Evolutionary conservation across 1,140 invertebrate species (phyloP).

Genomic region (Diorhabda elongata): DNA sequence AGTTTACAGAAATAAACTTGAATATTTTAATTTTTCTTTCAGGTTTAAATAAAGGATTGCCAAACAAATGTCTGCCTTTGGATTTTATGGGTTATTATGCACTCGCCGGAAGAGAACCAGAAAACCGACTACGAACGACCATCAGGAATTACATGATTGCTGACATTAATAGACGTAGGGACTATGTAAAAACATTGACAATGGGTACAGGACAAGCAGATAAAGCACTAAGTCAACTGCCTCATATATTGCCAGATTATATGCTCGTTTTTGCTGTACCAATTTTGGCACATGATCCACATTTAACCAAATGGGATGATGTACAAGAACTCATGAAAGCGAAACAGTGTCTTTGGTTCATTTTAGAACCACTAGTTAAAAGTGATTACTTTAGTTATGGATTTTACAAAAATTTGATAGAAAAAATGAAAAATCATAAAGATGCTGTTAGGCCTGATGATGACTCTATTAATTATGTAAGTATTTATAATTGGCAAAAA

Average conservation of each 20-base stretch:
- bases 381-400: slow-evolving; percentile 92
- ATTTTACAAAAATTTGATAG: slow-evolving; percentile 93
- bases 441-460: slow-evolving; percentile 81
- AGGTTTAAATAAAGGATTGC: slow-evolving; percentile 57
- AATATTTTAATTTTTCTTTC: slow-evolving; percentile 11
- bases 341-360: slow-evolving; percentile 86
- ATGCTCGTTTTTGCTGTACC: slow-evolving; percentile 94
- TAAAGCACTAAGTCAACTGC: slow-evolving; percentile 66
- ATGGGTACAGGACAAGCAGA: slow-evolving; percentile 55
- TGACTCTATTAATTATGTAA: slow-evolving; percentile 75
- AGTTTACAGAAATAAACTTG: too few relatives aligned
- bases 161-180: slow-evolving; percentile 84
- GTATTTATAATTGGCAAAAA: slow-evolving; percentile 32
- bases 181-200: slow-evolving; percentile 82
- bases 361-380: slow-evolving; percentile 90
- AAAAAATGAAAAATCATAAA: slow-evolving; percentile 88
- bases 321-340: slow-evolving; percentile 69
- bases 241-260: slow-evolving; percentile 92
- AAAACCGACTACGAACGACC: slow-evolving; percentile 53
- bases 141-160: slow-evolving; percentile 66
- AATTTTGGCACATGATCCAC: slow-evolving; percentile 85
- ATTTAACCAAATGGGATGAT: slow-evolving; percentile 68
- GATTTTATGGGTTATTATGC: slow-evolving; percentile 97
- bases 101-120: slow-evolving; percentile 79
- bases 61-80: slow-evolving; percentile 83